Evolutionary conservation across 2,113 vertebrate species (phyloP), one percentile per base, ranked within the genome.

Genomic region (Tympanuchus pallidicinctus): DNA sequence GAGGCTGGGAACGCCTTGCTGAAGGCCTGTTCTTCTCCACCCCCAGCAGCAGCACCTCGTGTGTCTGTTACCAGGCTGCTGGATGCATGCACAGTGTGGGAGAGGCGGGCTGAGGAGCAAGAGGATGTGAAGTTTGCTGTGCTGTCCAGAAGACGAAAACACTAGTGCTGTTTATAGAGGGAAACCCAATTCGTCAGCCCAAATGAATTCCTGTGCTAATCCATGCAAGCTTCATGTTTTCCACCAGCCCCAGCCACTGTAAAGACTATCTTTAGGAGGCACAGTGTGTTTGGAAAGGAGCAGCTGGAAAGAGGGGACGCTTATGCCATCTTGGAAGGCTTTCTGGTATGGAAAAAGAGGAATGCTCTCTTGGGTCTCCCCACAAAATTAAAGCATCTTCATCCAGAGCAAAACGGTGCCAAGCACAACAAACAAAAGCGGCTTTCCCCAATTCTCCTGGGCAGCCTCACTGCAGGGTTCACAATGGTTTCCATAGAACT

Each of bases 401-500:
- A 97, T 98, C 98, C 98, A 98, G 97, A 92, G 97, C 92, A 91
- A 94, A 97, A 82, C 16, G 48, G n/a, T 57, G 98, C 99, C 98
- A 98, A 98, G 96, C 95, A 98, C 97, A 98, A 98, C 98, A 98
- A 98, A 99, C 98, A 98, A 97, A 74, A 97, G 95, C 96, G 98
- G 98, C 98, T 99, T 98, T 98, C 98, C 98, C 98, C 98, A 96
- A 95, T 97, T 97, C 97, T 97, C 98, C 98, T 96, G 97, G 97
- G 97, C 98, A 97, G 97, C 95, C 96, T 85, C 63, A 93, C 98
- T 97, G 97, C 97, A 90, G 94, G 96, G 94, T 97, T 98, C 98
- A 98, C 98, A 98, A 98, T 97, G 97, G 98, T 99, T 98, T 97
- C 99, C 98, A 98, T 99, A 98, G 99, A 98, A 96, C 95, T 98